phyloP scores from a whole-genome alignment of 2,113 vertebrate genomes.

The Pomatostomus ruficeps region DNA sequence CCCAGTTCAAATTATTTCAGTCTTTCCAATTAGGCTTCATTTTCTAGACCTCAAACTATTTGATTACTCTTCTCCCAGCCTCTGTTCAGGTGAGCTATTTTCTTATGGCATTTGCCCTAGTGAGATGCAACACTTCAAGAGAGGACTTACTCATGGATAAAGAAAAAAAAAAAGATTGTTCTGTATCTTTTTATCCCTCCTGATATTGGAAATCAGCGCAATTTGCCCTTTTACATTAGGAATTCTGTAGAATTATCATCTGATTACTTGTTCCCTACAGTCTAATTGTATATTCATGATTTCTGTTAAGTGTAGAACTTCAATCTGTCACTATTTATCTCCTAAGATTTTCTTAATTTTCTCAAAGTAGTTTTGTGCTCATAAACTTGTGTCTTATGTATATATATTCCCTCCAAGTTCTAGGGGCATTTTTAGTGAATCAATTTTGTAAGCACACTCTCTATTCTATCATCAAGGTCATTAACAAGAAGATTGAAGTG shows the following conservation, averaged over 20 bases:
- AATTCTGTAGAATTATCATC: not conserved
- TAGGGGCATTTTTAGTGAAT: not conserved
- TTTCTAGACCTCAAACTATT: not conserved
- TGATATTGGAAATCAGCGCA: no score
- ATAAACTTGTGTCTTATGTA: not conserved
- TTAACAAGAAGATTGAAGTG: constrained; percentile 14
- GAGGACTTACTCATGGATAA: not conserved
- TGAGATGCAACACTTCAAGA: not conserved
- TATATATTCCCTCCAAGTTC: not conserved
- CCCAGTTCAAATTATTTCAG: not conserved
- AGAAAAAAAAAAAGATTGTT: not conserved
- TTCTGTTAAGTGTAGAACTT: not conserved
- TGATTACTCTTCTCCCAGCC: not conserved
- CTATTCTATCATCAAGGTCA: constrained; percentile 30
- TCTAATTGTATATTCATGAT: not conserved
- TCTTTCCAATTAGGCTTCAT: not conserved
- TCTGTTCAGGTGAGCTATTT: not conserved
- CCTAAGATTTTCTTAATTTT: not conserved
- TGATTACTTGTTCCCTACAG: not conserved
- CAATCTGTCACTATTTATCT: not conserved
- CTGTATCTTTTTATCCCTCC: not conserved
- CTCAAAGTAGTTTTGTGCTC: not conserved
- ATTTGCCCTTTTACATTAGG: not conserved
- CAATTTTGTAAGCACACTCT: not conserved
- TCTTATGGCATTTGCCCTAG: not conserved